Base-by-base conservation (phyloP, 2,797 vertebrate species). In the Prionace glauca region DNA sequence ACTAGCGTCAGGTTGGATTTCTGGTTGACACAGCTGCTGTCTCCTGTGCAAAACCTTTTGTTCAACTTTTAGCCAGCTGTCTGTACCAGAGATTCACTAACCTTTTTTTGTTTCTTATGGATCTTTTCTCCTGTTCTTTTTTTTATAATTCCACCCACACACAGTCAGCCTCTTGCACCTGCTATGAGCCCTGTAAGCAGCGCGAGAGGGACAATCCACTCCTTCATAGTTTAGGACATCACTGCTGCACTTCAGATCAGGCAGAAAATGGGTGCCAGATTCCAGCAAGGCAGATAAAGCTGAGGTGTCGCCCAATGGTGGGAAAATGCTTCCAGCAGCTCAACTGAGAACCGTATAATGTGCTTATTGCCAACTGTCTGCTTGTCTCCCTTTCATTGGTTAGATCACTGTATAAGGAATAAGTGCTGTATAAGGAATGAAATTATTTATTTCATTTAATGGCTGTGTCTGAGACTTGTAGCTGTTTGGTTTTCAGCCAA, bases 31-130 rank as follows among this genome's bases (percentile, higher is more conserved):
- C 93, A 74, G 69, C 69, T 95, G 93, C 93, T 77, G 71, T 74
- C 29, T 77, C 41, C 45, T 72, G 36, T 95, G 41, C 69, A 74
- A 72, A 72, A 71, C 32, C 50, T 74, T 41, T 95, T 56, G 45
- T 95, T 95, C 77, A 95, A 95, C 56, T 95, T 95, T 77, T 95
- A 29, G 45, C 93, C 71, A 95, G 93, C 93, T 95, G 93, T 77
- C 71, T 95, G 45, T 24, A 77, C 18, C 69, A 74, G 93, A 60
- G 41, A 74, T 95, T 74, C 26, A 56, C 71, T 56, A 95, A 77
- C 41, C 93, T 77, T 77, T 36, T 95, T 56, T 77, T 65, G 10
- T 26, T 77, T n/a, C 71, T 77, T 95, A 95, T 45, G 45, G 69
- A 77, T 77, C 71, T 72, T 95, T 95, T 95, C 69, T 74, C 93